Evolutionary conservation across 2,888 invertebrate genomes (phyloP), one percentile per base, ranked within the genome.

Genomic region (Phasia obesa): DNA sequence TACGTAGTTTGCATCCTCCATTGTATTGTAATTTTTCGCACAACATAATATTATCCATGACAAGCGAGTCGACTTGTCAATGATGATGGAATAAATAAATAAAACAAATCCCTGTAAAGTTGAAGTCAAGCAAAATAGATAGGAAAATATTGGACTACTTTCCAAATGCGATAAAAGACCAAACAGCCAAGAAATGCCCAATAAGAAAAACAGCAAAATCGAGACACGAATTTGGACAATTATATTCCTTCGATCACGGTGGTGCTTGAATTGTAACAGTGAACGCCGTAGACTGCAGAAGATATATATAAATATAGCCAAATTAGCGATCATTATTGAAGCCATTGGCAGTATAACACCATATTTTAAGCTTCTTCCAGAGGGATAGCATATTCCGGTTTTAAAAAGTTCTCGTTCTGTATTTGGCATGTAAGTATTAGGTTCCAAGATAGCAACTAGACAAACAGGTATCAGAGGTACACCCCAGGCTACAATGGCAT

Each of bases 401-500:
- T 87, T 88, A 74, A 85, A 64, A 44, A 77, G 35, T 19, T 85
- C n/a, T 42, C 85, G 80, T 11, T 86, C 74, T 5, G n/a, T n/a
- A 5, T 55, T 44, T 0, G 90, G 89, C 55, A 92, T 89, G 85
- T 93, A 94, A 47, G 92, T 92, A 7, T 91, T 86, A 23, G 88
- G 89, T 84, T 93, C 90, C 4, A 93, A 84, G 1, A 91, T 84
- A 23, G 93, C 88, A 13, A 93, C 89, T 11, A 91, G 67, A 0
- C 91, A 77, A 0, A 94, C 93, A 2, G 94, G 94, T 69, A 94
- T 82, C 0, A 92, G 44, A 0, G 94, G 94, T 17, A 92, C 84
- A 1, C 94, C 93, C 95, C 95, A 95, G 11, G 94, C 94, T 17
- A 93, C 90, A 0, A 94, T 57, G 1, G 93, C 92, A 21, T 93